Evolutionary conservation across 1,140 invertebrate species (phyloP).

Genomic region (Cydia pomonella): DNA sequence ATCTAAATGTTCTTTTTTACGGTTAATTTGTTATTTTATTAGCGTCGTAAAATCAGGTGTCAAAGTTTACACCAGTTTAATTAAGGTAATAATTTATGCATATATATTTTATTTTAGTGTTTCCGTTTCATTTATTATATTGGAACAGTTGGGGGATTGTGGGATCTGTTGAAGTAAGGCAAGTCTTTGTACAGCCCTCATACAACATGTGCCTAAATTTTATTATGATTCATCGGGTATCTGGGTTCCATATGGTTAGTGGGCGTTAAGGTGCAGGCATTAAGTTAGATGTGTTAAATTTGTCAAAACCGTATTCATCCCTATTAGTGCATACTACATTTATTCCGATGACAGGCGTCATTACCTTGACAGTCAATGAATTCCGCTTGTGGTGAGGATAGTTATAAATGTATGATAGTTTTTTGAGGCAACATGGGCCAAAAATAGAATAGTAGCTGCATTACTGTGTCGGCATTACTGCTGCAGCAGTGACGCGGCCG

Average conservation of each 20-base stretch:
- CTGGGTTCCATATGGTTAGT: conserved; percentile 47
- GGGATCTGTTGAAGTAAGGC: neutral
- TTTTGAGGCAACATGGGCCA: conserved; percentile 38
- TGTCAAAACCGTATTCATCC: conserved; percentile 56
- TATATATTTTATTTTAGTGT: conserved; percentile 9
- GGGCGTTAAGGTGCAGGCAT: conserved; percentile 32
- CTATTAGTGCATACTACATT: conserved; percentile 53
- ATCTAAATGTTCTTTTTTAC: conserved; percentile 42
- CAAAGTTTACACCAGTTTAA: conserved; percentile 45
- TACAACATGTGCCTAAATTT: neutral
- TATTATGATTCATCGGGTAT: neutral
- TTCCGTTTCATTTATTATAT: conserved; percentile 23
- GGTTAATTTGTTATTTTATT: conserved; percentile 53
- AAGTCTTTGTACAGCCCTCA: neutral
- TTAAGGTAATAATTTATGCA: conserved; percentile 23
- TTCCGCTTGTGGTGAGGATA: conserved; percentile 2
- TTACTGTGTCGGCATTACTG: too few relatives aligned
- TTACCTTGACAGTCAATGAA: conserved; percentile 49
- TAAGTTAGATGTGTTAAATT: conserved; percentile 47
- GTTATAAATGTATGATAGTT: conserved; percentile 43
- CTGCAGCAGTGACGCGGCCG: too few relatives aligned
- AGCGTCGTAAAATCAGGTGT: conserved; percentile 56
- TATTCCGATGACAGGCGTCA: conserved; percentile 54
- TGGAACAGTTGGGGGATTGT: neutral
- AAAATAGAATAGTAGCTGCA: neutral